Evolutionary conservation across 2,113 vertebrate genomes (phyloP).

Genomic region (Scalopus aquaticus): DNA sequence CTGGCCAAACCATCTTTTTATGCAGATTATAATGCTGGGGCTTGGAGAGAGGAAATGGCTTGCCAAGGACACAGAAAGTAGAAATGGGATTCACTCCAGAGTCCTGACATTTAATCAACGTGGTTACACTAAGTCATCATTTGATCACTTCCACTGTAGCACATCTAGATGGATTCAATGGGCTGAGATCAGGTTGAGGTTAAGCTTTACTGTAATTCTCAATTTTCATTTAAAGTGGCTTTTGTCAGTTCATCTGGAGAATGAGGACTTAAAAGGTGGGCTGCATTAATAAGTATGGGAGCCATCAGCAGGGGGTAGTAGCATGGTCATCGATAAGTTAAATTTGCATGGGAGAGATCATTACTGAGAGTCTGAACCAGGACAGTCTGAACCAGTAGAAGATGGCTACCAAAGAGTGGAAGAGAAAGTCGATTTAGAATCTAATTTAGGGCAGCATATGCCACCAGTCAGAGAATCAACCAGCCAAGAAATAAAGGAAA

Average conservation of each 20-base stretch:
- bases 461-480: constrained; percentile 10
- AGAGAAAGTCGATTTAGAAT: constrained; percentile 22
- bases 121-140: constrained; percentile 41
- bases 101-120: constrained; percentile 55
- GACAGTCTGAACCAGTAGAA: constrained; percentile 32
- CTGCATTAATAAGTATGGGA: background rate
- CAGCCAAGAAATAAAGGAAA: background rate
- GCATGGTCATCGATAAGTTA: background rate
- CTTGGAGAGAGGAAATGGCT: constrained; percentile 33
- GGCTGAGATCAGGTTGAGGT: background rate
- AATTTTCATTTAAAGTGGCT: constrained; percentile 44
- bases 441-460: background rate
- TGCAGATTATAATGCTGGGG: constrained; percentile 49
- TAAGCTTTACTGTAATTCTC: constrained; percentile 43
- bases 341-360: background rate
- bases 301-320: background rate
- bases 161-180: background rate
- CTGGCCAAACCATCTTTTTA: constrained; percentile 50
- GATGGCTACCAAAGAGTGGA: background rate
- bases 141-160: background rate
- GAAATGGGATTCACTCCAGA: constrained; percentile 39
- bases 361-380: background rate
- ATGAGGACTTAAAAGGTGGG: background rate
- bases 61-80: constrained; percentile 17
- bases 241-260: constrained; percentile 35